Percentiles rank a stretch among this genome's conserved stretches.
Conservation (phyloP, 2,888 invertebrate genomes). For the Polyploca ridens region DNA sequence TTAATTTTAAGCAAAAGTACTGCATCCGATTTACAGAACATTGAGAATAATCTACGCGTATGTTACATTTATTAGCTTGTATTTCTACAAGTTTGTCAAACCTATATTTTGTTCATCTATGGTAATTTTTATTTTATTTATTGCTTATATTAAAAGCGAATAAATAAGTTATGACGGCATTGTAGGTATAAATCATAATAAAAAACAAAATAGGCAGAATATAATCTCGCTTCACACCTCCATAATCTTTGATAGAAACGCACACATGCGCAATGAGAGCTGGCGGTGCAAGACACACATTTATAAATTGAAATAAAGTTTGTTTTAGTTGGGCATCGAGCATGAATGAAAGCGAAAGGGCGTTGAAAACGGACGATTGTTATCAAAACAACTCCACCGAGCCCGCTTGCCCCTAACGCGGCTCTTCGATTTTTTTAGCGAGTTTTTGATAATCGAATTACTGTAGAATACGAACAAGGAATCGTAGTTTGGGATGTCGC, state of each 20-base stretch:
- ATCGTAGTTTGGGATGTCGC: neutral
- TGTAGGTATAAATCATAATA: neutral
- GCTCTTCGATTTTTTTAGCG: neutral
- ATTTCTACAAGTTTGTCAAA: too few species aligned
- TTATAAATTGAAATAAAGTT: slow-evolving; percentile 82
- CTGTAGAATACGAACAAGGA: neutral
- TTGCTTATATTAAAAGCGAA: too few species aligned
- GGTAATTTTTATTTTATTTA: too few species aligned
- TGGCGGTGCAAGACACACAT: slow-evolving; percentile 68
- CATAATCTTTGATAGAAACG: slow-evolving; percentile 59
- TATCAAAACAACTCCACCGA: slow-evolving; percentile 60
- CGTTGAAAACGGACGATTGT: slow-evolving; percentile 54
- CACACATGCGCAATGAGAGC: slow-evolving; percentile 71
- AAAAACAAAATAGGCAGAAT: slow-evolving; percentile 24
- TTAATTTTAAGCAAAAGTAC: too few species aligned
- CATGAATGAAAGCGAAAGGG: slow-evolving; percentile 81
- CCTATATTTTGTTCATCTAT: too few species aligned
- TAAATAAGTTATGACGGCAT: too few species aligned
- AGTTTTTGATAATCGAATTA: too few species aligned
- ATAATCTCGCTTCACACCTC: slow-evolving; percentile 10
- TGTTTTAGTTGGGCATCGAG: slow-evolving; percentile 82
- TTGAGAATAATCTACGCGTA: too few species aligned
- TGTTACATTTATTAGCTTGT: too few species aligned
- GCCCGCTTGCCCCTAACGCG: neutral
- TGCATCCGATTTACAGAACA: too few species aligned